phyloP scores from a whole-genome alignment of 2,888 invertebrate species.

The Coelinius sp. region DNA sequence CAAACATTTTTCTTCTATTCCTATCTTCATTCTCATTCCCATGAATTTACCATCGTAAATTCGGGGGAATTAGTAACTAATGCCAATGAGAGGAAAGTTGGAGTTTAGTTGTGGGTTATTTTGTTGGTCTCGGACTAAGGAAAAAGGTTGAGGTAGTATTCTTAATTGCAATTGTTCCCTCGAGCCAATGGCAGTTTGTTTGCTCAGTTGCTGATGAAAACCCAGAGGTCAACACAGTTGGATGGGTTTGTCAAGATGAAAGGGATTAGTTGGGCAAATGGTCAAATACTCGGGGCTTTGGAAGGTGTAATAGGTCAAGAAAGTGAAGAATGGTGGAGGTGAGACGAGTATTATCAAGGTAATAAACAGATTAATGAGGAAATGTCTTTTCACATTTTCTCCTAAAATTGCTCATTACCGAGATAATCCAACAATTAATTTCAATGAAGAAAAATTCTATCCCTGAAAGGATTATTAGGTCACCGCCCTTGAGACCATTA shows the following conservation, averaged over 20 bases:
- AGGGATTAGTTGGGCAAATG: background rate
- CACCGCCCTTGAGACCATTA: background rate
- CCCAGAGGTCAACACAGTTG: background rate
- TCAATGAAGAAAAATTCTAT: background rate
- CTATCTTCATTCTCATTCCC: background rate
- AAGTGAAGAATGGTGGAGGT: background rate
- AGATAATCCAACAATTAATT: no score
- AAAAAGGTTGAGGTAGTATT: background rate
- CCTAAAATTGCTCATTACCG: background rate
- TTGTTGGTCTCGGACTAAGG: background rate
- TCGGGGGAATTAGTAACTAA: background rate
- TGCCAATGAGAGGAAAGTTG: background rate
- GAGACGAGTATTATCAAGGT: background rate
- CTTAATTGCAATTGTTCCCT: slow-evolving; percentile 6
- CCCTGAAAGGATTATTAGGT: background rate
- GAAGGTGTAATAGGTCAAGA: background rate
- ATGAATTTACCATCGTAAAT: background rate
- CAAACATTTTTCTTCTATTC: background rate
- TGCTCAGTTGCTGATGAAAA: slow-evolving; percentile 1
- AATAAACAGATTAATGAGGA: background rate
- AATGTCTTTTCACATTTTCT: background rate
- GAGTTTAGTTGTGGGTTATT: background rate
- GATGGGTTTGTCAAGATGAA: background rate
- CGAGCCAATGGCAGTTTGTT: slow-evolving; percentile 2
- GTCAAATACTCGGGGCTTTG: background rate